Evolutionary conservation across 2,113 vertebrate species (phyloP).

Genomic region (Genyomyrus donnyi): DNA sequence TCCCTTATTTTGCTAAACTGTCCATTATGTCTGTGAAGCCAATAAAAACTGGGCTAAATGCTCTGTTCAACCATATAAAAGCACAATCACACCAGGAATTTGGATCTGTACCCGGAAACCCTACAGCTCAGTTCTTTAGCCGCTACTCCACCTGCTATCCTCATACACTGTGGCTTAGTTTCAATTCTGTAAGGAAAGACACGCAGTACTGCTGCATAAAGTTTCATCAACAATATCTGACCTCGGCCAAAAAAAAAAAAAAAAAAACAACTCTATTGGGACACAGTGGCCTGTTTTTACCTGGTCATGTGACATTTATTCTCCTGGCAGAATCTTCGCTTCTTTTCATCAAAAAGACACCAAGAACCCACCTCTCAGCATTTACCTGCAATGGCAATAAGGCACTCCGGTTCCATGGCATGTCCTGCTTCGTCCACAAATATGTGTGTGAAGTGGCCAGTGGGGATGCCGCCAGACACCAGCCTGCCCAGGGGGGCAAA

Average conservation of each 20-base stretch:
- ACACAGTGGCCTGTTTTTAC: not conserved
- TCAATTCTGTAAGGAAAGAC: not conserved
- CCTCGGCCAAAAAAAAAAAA: not conserved
- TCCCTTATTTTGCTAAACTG: not conserved
- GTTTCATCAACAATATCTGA: not conserved
- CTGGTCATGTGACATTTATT: not conserved
- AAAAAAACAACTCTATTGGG: not conserved
- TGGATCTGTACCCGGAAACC: not conserved
- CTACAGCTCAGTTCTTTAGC: not conserved
- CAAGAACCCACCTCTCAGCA: not conserved
- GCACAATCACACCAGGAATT: not conserved
- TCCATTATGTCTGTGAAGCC: not conserved
- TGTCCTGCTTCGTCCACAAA: constrained; percentile 88
- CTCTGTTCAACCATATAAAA: not conserved
- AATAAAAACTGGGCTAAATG: not conserved
- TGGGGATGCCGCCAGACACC: constrained; percentile 66
- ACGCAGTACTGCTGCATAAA: not conserved
- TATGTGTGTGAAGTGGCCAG: constrained; percentile 76
- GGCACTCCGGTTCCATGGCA: constrained; percentile 73
- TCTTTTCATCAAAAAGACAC: not conserved
- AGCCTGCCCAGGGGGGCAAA: constrained; percentile 54
- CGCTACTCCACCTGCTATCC: not conserved
- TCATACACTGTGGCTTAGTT: not conserved
- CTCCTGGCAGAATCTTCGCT: not conserved
- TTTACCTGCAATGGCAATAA: constrained; percentile 77